phyloP scores from a whole-genome alignment of 2,797 vertebrate species.

The Poeciliopsis turneri region DNA sequence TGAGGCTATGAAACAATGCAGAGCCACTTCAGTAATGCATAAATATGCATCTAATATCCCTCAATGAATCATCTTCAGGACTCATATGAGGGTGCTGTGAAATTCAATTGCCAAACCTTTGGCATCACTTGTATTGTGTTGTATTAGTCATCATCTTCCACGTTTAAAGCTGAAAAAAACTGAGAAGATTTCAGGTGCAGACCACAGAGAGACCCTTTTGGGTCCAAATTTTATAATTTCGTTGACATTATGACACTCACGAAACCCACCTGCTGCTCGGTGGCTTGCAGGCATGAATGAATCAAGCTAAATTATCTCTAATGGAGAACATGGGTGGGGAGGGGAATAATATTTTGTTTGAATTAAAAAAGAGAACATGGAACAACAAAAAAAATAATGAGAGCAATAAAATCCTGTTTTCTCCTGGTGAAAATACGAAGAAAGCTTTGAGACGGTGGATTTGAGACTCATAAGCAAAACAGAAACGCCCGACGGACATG shows the following conservation, averaged over 20 bases:
- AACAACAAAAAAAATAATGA: slow-evolving; percentile 35
- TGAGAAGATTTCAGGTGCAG: slow-evolving; percentile 29
- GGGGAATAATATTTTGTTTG: slow-evolving; percentile 19
- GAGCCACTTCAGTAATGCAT: slow-evolving; percentile 9
- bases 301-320: slow-evolving; percentile 67
- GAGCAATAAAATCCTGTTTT: slow-evolving; percentile 54
- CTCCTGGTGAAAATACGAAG: slow-evolving; percentile 24
- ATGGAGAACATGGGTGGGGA: slow-evolving; percentile 19
- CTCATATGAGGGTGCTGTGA: slow-evolving; percentile 29
- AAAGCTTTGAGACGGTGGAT: not conserved
- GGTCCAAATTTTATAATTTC: slow-evolving; percentile 60
- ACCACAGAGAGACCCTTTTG: slow-evolving; percentile 40
- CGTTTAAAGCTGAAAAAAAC: slow-evolving; percentile 26
- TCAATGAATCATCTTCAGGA: slow-evolving; percentile 43
- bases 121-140: slow-evolving; percentile 35
- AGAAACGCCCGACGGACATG: not conserved
- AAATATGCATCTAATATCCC: slow-evolving; percentile 14
- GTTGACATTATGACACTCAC: slow-evolving; percentile 63
- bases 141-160: slow-evolving; percentile 45
- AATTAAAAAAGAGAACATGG: slow-evolving; percentile 12
- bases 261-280: slow-evolving; percentile 69
- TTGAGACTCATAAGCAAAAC: not conserved
- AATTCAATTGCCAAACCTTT: slow-evolving; percentile 52
- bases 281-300: slow-evolving; percentile 66
- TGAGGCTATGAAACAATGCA: slow-evolving; percentile 14